Evolutionary conservation across 2,888 invertebrate genomes (phyloP).

Genomic region (Amiota mariae): DNA sequence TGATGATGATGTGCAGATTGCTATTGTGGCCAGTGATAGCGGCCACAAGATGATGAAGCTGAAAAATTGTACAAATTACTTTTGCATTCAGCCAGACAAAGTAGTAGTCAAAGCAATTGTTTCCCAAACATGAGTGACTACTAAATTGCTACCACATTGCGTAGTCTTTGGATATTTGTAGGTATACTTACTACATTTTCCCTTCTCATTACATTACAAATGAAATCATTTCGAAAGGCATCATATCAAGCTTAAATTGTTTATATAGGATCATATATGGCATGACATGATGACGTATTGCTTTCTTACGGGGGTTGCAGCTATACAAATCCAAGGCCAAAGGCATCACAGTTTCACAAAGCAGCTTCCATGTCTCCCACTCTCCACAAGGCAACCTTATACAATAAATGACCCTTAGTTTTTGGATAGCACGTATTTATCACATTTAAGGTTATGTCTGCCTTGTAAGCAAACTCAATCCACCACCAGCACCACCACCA

Average conservation of each 20-base stretch:
- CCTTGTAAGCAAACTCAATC: slow-evolving; percentile 23
- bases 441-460: slow-evolving; percentile 57
- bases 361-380: neutral
- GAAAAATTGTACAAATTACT: slow-evolving; percentile 67
- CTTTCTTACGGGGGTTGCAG: slow-evolving; percentile 34
- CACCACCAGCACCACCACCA: slow-evolving; percentile 31
- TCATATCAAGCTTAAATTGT: slow-evolving; percentile 44
- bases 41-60: slow-evolving; percentile 60
- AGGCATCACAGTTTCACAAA: neutral
- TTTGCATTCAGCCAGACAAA: slow-evolving; percentile 37
- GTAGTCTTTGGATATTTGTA: no score
- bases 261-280: slow-evolving; percentile 48
- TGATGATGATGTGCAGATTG: slow-evolving; percentile 26
- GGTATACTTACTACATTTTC: no score
- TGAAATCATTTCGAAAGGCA: slow-evolving; percentile 54
- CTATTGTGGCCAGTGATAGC: slow-evolving; percentile 32
- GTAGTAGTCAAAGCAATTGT: slow-evolving; percentile 14
- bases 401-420: slow-evolving; percentile 69
- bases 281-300: slow-evolving; percentile 1
- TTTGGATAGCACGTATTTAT: slow-evolving; percentile 59
- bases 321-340: neutral
- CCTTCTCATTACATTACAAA: slow-evolving; percentile 50
- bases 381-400: slow-evolving; percentile 53
- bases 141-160: no score
- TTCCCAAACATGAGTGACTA: neutral